Percentiles rank a stretch among this genome's conserved stretches.
Conservation (phyloP, 2,797 vertebrate genomes). For the Melanotaenia pygmaea region DNA sequence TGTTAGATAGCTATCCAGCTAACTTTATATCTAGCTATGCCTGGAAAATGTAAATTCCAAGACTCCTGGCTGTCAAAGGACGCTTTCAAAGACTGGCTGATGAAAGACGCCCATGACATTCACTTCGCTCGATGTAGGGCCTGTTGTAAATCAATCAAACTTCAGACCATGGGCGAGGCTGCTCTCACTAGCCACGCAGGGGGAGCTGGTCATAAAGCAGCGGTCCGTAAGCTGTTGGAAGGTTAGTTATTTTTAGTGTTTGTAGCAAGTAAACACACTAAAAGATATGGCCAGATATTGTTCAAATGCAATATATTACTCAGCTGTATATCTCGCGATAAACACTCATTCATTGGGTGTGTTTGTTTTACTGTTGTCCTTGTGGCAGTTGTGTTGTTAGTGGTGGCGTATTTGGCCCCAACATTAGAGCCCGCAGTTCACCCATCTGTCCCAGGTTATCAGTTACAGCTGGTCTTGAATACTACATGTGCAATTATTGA, state of each 20-base stretch:
- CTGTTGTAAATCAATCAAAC: slow-evolving; percentile 79
- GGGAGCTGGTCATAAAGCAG: slow-evolving; percentile 76
- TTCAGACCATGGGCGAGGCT: slow-evolving; percentile 81
- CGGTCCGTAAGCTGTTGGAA: slow-evolving; percentile 73
- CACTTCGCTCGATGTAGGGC: slow-evolving; percentile 76
- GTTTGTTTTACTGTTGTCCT: background rate
- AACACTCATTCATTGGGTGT: background rate
- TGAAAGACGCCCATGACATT: slow-evolving; percentile 71
- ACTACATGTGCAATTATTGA: no score
- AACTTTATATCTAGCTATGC: slow-evolving; percentile 64
- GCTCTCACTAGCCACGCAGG: slow-evolving; percentile 79
- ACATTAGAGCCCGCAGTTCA: background rate
- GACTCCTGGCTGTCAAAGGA: slow-evolving; percentile 73
- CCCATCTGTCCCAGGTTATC: slow-evolving; percentile 19
- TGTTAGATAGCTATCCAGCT: slow-evolving; percentile 44
- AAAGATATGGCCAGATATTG: background rate
- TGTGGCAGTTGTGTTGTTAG: background rate
- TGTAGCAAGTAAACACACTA: background rate
- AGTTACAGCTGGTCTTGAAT: no score
- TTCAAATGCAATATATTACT: background rate
- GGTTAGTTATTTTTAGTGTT: slow-evolving; percentile 42
- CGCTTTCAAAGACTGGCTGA: slow-evolving; percentile 75
- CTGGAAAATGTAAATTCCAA: slow-evolving; percentile 79
- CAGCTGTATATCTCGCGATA: background rate
- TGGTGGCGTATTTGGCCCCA: background rate